Conservation (phyloP, 2,113 vertebrate species). For the Puma concolor region DNA sequence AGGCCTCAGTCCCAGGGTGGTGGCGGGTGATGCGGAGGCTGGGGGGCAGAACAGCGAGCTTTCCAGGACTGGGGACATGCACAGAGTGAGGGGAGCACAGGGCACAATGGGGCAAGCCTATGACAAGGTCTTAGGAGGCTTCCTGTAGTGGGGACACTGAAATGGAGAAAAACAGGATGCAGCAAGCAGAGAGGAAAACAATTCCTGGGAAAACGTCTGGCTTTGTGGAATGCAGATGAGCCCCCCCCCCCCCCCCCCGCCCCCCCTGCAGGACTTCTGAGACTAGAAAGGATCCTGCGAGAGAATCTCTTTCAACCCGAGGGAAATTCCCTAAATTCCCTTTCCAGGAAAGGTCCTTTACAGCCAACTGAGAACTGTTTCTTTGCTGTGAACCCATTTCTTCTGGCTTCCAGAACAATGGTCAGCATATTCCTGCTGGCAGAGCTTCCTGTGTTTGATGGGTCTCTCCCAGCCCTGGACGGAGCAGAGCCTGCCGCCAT, state of each 20-base stretch:
- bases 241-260: too few relatives aligned
- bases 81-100: accelerated
- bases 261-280: too few relatives aligned
- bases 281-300: not conserved
- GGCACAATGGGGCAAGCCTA: not conserved
- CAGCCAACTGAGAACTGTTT: not conserved
- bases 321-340: not conserved
- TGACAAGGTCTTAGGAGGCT: not conserved
- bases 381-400: not conserved
- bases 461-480: not conserved
- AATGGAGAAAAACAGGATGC: too few relatives aligned
- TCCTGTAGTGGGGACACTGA: not conserved
- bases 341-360: not conserved
- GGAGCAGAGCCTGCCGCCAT: not conserved
- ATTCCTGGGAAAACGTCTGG: not conserved
- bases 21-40: too few relatives aligned
- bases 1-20: not conserved
- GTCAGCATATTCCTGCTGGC: not conserved
- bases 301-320: not conserved
- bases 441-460: not conserved
- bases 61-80: not conserved
- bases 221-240: not conserved
- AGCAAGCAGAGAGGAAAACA: not conserved
- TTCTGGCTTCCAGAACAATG: not conserved
- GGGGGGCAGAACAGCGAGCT: not conserved